Percentiles rank a stretch among this genome's conserved stretches.
Conservation (phyloP, 2,797 vertebrate genomes). For the Sebastes itinus region DNA sequence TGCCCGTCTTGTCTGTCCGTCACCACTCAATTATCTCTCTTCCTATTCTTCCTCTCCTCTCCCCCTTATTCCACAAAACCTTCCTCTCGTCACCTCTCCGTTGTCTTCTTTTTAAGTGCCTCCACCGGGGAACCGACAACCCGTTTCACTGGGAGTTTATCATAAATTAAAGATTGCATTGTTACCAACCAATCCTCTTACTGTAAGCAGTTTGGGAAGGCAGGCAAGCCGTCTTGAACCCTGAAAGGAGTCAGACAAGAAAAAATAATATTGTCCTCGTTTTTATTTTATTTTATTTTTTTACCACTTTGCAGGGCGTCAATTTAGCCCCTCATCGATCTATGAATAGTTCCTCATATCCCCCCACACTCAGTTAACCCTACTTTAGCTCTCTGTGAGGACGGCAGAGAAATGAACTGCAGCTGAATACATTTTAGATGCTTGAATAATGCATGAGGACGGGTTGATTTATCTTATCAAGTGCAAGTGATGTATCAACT, state of each 20-base stretch:
- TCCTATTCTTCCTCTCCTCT: constrained; percentile 34
- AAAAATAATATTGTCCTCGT: constrained; percentile 28
- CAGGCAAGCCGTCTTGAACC: constrained; percentile 76
- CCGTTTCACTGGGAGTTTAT: constrained; percentile 79
- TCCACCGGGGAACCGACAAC: constrained; percentile 65
- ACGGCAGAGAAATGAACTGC: constrained; percentile 39
- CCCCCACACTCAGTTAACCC: constrained; percentile 41
- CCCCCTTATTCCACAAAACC: constrained; percentile 33
- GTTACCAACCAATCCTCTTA: constrained; percentile 87
- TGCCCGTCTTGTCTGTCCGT: constrained; percentile 47
- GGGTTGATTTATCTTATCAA: constrained; percentile 63
- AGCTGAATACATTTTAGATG: constrained; percentile 40
- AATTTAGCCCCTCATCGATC: constrained; percentile 60
- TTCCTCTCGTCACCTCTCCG: constrained; percentile 57
- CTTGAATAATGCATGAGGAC: constrained; percentile 65
- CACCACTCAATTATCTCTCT: constrained; percentile 64
- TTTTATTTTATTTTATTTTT: constrained; percentile 1
- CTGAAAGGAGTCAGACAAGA: constrained; percentile 70
- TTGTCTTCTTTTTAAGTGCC: constrained; percentile 66
- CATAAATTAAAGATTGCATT: constrained; percentile 87
- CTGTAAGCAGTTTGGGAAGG: constrained; percentile 83
- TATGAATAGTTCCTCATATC: constrained; percentile 41
- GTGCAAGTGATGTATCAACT: constrained; percentile 56
- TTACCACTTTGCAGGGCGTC: constrained; percentile 14
- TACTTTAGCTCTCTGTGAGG: constrained; percentile 43